Conservation (phyloP, 1,140 invertebrate genomes). For the fruit fly (Drosophila melanogaster) region DNA sequence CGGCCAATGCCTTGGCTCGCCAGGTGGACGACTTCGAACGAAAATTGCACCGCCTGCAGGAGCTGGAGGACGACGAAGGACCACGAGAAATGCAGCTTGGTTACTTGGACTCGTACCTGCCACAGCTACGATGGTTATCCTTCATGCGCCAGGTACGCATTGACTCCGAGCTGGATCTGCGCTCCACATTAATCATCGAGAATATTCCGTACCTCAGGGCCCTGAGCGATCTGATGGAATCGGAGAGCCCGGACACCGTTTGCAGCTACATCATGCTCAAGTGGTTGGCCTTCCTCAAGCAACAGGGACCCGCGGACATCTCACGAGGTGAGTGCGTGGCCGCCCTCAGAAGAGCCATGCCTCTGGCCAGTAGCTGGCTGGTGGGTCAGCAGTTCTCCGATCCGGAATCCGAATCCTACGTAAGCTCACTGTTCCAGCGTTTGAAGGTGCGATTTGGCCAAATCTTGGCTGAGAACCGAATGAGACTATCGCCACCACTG, state of each 20-base stretch:
- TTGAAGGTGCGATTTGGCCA: conserved; percentile 60
- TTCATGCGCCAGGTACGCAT: conserved; percentile 52
- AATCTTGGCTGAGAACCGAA: conserved; percentile 63
- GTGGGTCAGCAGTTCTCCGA: conserved; percentile 67
- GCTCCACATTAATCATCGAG: conserved; percentile 71
- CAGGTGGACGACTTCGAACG: conserved; percentile 66
- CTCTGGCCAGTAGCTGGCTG: conserved; percentile 70
- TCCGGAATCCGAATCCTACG: conserved; percentile 18
- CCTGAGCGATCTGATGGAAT: conserved; percentile 53
- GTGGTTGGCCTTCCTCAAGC: conserved; percentile 67
- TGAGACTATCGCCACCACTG: conserved; percentile 60
- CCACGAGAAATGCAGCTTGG: conserved; percentile 73
- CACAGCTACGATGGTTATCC: conserved; percentile 64
- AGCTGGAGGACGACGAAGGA: conserved; percentile 75
- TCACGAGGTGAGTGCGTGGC: conserved; percentile 69
- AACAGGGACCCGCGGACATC: conserved; percentile 71
- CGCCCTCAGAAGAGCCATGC: conserved; percentile 73
- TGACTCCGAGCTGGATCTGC: conserved; percentile 24
- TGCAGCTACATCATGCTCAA: conserved; percentile 80
- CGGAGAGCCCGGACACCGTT: conserved; percentile 49
- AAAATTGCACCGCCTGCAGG: conserved; percentile 71
- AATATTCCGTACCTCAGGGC: conserved; percentile 72
- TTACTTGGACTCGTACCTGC: conserved; percentile 69
- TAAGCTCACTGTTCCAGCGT: conserved; percentile 41
- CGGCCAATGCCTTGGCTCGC: conserved; percentile 69